Base-by-base conservation (phyloP, 64 coral and sea anemone species). In the Montipora cactus region DNA sequence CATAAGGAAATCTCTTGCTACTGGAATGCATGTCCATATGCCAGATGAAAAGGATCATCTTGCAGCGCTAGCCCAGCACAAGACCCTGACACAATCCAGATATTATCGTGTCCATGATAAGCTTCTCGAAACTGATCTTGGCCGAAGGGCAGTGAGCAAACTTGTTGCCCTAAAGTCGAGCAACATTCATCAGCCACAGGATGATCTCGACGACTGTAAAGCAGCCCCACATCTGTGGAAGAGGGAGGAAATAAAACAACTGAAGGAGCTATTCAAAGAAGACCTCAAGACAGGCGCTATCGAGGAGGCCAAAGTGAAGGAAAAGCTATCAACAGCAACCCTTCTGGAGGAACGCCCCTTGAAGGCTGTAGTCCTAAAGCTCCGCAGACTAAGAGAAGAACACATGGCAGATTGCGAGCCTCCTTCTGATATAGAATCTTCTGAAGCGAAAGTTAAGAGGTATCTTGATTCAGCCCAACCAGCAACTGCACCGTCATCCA, bases 41-140 rank as follows among this genome's bases (percentile, higher is more conserved):
- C 81, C 81, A 77, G 69, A 93, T 75, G 28, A 87, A 25, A 75
- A 87, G 47, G 91, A 93, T 55, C 79, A 77, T 75, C 53, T 93
- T 21, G 91, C 91, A 64, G 81, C 91, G 44, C 71, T 93, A 16
- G 91, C 91, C 18, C 91, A 93, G 57, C 91, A 93, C 66, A 93
- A 93, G 74, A 75, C 91, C 64, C 28, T 44, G 52, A 93, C 91
- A 14, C 91, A 93, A 87, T 70, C 81, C 28, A 85, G 79, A 16
- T 87, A 83, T 64, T 91, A 83, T 51, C 78, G 89, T 71, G 89
- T 91, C 55, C 57, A 91, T 91, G 89, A 91, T 48, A 91, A 91
- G 70, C 59, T 91, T 55, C 21, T 23, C 16, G 89, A 91, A 81
- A 80, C 89, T 21, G 89, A 91, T 53, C 61, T 81, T 13, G 89